These are phyloP conservation scores for Takifugu bimaculatus DNA, from an alignment of 2,113 vertebrate genomes.

Conservation along the genomic window DNA sequence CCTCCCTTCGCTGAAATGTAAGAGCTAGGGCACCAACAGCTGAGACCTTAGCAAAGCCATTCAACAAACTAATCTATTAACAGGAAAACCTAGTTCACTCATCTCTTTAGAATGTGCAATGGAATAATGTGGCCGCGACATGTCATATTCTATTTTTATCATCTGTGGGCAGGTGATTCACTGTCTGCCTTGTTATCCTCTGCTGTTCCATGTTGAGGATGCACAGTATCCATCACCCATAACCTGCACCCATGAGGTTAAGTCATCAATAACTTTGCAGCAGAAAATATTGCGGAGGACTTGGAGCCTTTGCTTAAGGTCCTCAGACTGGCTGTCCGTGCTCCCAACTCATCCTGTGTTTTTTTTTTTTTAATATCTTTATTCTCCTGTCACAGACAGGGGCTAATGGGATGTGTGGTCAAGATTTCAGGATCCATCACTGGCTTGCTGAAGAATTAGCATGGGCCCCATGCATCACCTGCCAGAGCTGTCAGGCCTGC, in stretches of 20 bases:
- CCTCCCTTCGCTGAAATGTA: slow-evolving; percentile 59
- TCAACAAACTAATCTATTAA: slow-evolving; percentile 64
- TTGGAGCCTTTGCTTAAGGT: slow-evolving; percentile 72
- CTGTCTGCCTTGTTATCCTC: slow-evolving; percentile 77
- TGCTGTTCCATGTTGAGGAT: slow-evolving; percentile 66
- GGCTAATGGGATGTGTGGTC: slow-evolving; percentile 99
- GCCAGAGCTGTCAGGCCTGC: slow-evolving; percentile 92
- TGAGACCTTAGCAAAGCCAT: slow-evolving; percentile 54
- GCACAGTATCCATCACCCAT: slow-evolving; percentile 76
- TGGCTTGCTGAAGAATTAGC: slow-evolving; percentile 90
- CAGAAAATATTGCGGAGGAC: slow-evolving; percentile 73
- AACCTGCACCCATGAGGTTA: slow-evolving; percentile 78
- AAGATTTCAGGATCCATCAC: slow-evolving; percentile 99
- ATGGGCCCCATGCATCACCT: slow-evolving; percentile 92
- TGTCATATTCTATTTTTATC: slow-evolving; percentile 75
- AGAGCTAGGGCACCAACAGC: slow-evolving; percentile 58
- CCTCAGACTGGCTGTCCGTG: slow-evolving; percentile 75
- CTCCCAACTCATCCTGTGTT: slow-evolving; percentile 64
- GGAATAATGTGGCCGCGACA: slow-evolving; percentile 56
- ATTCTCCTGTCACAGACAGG: slow-evolving; percentile 91
- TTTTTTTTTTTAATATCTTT: slow-evolving; percentile 81
- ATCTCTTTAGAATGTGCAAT: slow-evolving; percentile 52
- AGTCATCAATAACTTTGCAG: slow-evolving; percentile 78
- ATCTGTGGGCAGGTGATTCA: slow-evolving; percentile 74
- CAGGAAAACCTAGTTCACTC: slow-evolving; percentile 51